Evolutionary conservation across 2,888 invertebrate species (phyloP).

Genomic region (Pimpla rufipes): DNA sequence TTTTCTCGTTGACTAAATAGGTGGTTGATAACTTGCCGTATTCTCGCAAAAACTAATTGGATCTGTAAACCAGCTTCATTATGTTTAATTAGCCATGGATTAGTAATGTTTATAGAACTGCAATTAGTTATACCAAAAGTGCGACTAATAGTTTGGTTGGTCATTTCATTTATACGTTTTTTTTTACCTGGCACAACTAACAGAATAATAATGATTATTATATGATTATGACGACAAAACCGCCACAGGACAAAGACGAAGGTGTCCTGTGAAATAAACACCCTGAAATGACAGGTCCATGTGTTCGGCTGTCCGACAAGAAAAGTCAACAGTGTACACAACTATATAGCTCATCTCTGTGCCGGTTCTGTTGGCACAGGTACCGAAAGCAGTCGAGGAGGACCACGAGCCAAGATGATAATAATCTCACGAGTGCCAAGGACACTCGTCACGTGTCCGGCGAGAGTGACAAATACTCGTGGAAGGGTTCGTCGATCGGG

Average conservation of each 20-base stretch:
- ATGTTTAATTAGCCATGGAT: not conserved
- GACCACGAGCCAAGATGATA: constrained; percentile 66
- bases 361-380: constrained; percentile 63
- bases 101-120: not conserved
- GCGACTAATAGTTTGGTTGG: no score
- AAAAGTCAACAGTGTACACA: constrained; percentile 54
- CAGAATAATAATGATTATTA: no score
- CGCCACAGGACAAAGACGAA: not conserved
- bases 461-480: constrained; percentile 32
- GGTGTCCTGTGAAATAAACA: not conserved
- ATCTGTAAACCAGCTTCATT: not conserved
- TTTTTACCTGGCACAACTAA: no score
- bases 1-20: not conserved
- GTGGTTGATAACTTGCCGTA: not conserved
- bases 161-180: no score
- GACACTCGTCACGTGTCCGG: constrained; percentile 61
- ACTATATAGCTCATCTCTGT: not conserved
- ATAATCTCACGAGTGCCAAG: constrained; percentile 66
- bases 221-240: not conserved
- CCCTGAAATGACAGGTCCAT: not conserved
- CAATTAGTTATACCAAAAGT: not conserved
- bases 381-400: constrained; percentile 47
- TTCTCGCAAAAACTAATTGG: constrained; percentile 2
- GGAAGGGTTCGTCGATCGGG: constrained; percentile 19
- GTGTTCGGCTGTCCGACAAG: constrained; percentile 36